Evolutionary conservation across 2,888 invertebrate genomes (phyloP).

Genomic region (Cantharis lateralis): DNA sequence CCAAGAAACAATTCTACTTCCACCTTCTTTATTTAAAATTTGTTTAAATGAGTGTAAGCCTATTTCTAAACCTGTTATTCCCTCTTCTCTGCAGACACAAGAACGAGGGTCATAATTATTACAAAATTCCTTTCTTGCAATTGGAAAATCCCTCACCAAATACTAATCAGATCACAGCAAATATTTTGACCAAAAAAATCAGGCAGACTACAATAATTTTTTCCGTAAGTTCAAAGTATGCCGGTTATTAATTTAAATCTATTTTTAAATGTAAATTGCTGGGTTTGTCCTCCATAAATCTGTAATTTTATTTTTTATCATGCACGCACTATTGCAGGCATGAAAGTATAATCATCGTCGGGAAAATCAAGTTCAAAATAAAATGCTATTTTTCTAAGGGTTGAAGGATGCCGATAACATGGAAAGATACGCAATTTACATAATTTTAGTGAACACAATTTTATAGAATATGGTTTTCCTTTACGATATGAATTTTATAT

Average conservation of each 20-base stretch:
- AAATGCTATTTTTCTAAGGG: background rate
- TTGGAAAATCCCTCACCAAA: background rate
- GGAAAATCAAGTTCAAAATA: background rate
- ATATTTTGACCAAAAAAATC: background rate
- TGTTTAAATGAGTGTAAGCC: background rate
- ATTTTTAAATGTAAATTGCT: background rate
- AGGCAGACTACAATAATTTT: no score
- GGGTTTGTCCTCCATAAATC: background rate
- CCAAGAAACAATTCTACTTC: constrained; percentile 8
- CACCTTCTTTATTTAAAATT: constrained; percentile 21
- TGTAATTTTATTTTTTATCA: background rate
- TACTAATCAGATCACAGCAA: no score
- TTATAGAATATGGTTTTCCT: background rate
- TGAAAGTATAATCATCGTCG: background rate
- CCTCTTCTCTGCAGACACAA: background rate
- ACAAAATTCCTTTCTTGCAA: background rate
- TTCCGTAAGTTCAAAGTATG: background rate
- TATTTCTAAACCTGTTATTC: background rate
- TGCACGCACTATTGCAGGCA: background rate
- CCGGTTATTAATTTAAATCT: background rate
- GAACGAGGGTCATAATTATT: constrained; percentile 2
- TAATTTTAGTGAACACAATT: background rate
- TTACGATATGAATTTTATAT: background rate
- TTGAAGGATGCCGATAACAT: background rate
- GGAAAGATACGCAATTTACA: background rate